Evolutionary conservation across 2,797 vertebrate species (phyloP).

Genomic region (Hydrophis major): DNA sequence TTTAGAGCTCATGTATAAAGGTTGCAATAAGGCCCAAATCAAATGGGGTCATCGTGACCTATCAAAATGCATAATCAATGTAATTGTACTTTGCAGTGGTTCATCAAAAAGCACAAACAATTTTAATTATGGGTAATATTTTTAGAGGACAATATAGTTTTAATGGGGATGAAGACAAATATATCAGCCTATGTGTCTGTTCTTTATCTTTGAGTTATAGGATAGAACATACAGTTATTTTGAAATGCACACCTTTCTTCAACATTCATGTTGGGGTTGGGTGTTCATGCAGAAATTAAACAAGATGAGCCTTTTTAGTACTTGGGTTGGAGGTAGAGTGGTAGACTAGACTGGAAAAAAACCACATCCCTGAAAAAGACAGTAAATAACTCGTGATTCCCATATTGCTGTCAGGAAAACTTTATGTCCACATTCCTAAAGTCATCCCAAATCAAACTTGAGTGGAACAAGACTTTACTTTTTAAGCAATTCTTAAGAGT

Average conservation of each 20-base stretch:
- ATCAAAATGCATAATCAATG: neutral
- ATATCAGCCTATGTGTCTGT: neutral
- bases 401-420: neutral
- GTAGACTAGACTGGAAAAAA: neutral
- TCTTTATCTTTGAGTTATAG: neutral
- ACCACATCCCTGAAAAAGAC: neutral
- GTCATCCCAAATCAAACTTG: neutral
- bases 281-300: neutral
- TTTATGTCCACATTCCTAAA: neutral
- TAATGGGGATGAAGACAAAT: slow-evolving; percentile 11
- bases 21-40: neutral
- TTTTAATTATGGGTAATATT: neutral
- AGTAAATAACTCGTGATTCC: neutral
- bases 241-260: slow-evolving; percentile 1
- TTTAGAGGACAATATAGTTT: neutral
- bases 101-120: neutral
- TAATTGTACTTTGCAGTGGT: neutral
- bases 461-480: neutral
- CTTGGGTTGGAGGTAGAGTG: neutral
- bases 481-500: neutral
- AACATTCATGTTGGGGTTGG: neutral
- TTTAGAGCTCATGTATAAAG: neutral
- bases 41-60: neutral
- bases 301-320: neutral
- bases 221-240: neutral